A percentile compares a stretch with the other conserved stretches of the same genome.
phyloP scores from a whole-genome alignment of 2,113 vertebrate genomes.

The Festucalex cinctus region DNA sequence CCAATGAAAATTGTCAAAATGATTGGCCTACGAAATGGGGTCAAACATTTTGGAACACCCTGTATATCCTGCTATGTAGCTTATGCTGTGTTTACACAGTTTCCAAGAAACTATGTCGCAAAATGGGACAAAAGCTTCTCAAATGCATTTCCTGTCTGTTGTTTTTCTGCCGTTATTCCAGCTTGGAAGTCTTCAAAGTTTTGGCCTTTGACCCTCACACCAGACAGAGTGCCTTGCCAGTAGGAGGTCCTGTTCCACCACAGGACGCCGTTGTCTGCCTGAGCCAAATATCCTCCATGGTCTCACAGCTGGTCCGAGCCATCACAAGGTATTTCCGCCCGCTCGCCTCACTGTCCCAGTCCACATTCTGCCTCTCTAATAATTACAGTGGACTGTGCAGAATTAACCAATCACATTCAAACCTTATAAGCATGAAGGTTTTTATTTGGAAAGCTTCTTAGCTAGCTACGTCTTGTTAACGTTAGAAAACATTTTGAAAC shows the following conservation, averaged over 20 bases:
- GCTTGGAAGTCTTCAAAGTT: conserved; percentile 68
- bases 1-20: no score
- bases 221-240: conserved; percentile 41
- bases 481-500: no score
- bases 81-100: no score
- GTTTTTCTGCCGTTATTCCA: conserved; percentile 54
- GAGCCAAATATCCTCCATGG: conserved; percentile 77
- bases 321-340: conserved; percentile 77
- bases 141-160: conserved; percentile 9
- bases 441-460: no score
- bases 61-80: no score
- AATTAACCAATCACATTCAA: no score
- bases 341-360: background rate
- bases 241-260: conserved; percentile 65
- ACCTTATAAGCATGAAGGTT: no score
- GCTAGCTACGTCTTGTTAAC: no score
- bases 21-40: no score
- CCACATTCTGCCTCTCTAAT: background rate
- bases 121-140: background rate
- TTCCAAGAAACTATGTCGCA: no score
- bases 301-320: conserved; percentile 79
- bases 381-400: background rate
- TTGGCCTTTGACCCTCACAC: conserved; percentile 62
- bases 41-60: no score
- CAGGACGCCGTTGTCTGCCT: conserved; percentile 81